Base-by-base conservation (phyloP, 2,888 invertebrate genomes). In the Eulithis prunata region DNA sequence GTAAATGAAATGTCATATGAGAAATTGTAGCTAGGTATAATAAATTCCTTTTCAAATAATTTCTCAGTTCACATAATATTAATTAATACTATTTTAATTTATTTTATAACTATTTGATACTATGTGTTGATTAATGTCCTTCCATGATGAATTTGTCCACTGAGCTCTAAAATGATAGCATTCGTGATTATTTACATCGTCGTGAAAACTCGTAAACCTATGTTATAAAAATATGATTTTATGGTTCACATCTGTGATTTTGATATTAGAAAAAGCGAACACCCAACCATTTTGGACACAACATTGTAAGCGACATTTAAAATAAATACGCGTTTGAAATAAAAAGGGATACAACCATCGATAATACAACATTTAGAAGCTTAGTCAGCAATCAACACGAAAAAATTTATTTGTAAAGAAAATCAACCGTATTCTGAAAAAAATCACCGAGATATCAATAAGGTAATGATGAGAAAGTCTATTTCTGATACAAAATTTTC, bases 121-220 rank as follows among this genome's bases (percentile, higher is more conserved):
- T 61, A 68, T 58, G 68, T 68, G 68, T 46, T 68, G 68, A 43
- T 68, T 68, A 46, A 68, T 68, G 61, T 68, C 68, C 68, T 62
- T 68, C 68, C 68, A 68, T 47, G 68, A 64, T 58, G 68, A 64
- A 58, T 68, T 64, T 64, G 68, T 68, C 68, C 68, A 64, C 55
- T 68, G 64, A 51, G 68, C 68, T 64, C 68, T 68, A 68, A 61
- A 68, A 68, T 61, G 61, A 68, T 57, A 64, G 36, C 59, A 64
- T 67, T 64, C 67, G 21, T 61, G 41, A 64, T 61, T 64, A 68
- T 55, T 61, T 61, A 57, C 52, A 57, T 32, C n/a, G 28, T 58
- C 28, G 46, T 55, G 49, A 64, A 58, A 38, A 63, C 56, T 47
- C 58, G 41, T 2, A 57, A 12, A 53, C 45, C 41, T 36, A 54